Base-by-base conservation (phyloP, 2,888 invertebrate species). In the Cyaniris semiargus region DNA sequence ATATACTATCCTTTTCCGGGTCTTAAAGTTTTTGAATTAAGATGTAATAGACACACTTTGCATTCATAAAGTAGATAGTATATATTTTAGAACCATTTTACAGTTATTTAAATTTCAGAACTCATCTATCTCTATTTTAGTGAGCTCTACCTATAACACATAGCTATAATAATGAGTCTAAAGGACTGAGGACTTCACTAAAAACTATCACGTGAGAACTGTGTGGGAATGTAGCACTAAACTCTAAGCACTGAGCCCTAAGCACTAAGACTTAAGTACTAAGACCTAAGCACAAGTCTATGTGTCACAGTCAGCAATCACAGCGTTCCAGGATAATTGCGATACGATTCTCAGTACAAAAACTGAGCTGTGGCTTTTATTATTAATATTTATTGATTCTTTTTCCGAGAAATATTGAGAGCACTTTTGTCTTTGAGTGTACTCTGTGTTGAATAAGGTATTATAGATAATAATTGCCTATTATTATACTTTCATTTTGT, bases 301-400 rank as follows among this genome's bases (percentile, higher is more conserved):
- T 15, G 27, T 66, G 66, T 66, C 66, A 60, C 60, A 66, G 66
- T 31, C 80, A 76, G 77, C 79, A 78, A 79, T 81, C 78, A 76
- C 79, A 79, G 78, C 83, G 81, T 83, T 81, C 83, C 82, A 77
- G 53, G 75, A 77, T 80, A 80, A 82, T 83, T 83, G 79, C 80
- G 66, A 48, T 56, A 76, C 27, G 48, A 71, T 71, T 31, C 13
- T 34, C 56, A 4, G 38, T 71, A 34, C 31, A 27, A 70, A 66
- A 66, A 66, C 66, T 23, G 21, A 70, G 56, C 48, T 23, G 21
- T 48, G n/a, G n/a, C 21, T 44, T 66, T 18, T 66, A 72, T 44
- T 53, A 53, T 72, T 72, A 44, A 53, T 74, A 53, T 74, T 48
- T 23, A 74, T 48, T 27, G 15, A 48, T 53, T 21, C 21, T 72